Evolutionary conservation across 2,888 invertebrate species (phyloP), one percentile per base, ranked within the genome.

Genomic region (Heliconius ethilla): DNA sequence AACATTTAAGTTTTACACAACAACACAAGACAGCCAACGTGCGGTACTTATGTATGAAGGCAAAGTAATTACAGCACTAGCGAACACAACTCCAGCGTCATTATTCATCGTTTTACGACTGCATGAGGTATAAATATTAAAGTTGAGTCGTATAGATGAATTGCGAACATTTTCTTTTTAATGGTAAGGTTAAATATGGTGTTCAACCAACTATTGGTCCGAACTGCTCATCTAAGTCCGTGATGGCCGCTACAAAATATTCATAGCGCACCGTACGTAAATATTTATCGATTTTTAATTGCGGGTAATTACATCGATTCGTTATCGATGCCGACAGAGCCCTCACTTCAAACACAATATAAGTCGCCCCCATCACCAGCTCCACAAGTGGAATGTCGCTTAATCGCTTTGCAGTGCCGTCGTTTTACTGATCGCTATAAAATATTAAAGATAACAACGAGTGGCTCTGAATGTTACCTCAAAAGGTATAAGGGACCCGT

Each of bases 51-150:
- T 89, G 89, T 92, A 92, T 92, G 91, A 90, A 92, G 88, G 88
- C 91, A 87, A 88, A 89, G 93, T 92, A 94, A 94, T 93, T 93
- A 93, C 93, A 92, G 88, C 92, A 91, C 93, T 92, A 91, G 93
- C 92, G 88, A 91, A 91, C 92, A 92, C 93, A 90, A 89, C 92
- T 88, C 90, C 90, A 91, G 90, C 91, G 93, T 93, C 93, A 94
- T 94, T 94, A 94, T 94, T 93, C 94, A 94, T 93, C 93, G 90
- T 91, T 94, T 94, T 94, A 94, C 92, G 94, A 93, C 93, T 91
- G 89, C 91, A 91, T 92, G 90, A 93, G 93, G 92, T 94, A 94
- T 94, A 94, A 94, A 94, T 94, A 93, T 93, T 93, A 93, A 94
- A 93, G 91, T 91, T 90, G 88, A 90, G 91, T 91, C 92, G 93